phyloP scores from a whole-genome alignment of 2,797 vertebrate species.

The Vespertilio murinus region DNA sequence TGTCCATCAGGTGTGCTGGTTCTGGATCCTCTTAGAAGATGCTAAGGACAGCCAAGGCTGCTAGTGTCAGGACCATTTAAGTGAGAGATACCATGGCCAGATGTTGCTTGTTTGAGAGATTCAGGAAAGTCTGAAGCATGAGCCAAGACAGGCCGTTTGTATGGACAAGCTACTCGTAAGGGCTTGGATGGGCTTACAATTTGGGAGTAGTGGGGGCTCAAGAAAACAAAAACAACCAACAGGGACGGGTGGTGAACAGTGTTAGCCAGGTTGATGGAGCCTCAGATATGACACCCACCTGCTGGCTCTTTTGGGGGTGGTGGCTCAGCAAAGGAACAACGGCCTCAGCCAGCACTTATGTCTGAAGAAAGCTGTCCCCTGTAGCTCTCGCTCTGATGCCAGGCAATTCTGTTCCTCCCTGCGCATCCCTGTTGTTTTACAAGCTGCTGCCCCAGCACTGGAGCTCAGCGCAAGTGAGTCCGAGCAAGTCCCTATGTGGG shows the following conservation, averaged over 20 bases:
- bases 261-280: not conserved
- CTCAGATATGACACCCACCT: not conserved
- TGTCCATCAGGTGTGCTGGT: not conserved
- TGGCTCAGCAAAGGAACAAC: not conserved
- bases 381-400: not conserved
- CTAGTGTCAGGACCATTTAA: not conserved
- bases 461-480: not conserved
- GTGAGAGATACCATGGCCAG: not conserved
- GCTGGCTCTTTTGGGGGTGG: not conserved
- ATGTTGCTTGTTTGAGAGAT: not conserved
- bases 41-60: no score
- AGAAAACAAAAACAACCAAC: not conserved
- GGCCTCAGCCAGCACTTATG: not conserved
- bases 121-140: not conserved
- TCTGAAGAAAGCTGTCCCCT: not conserved
- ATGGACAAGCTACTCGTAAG: not conserved
- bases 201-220: not conserved
- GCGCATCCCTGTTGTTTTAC: not conserved
- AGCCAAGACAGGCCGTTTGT: not conserved
- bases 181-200: not conserved
- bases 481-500: not conserved
- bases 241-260: not conserved
- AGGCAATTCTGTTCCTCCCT: not conserved
- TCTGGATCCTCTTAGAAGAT: not conserved
- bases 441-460: not conserved